Conservation (phyloP, 2,888 invertebrate genomes). For the Toxonevra muliebris region DNA sequence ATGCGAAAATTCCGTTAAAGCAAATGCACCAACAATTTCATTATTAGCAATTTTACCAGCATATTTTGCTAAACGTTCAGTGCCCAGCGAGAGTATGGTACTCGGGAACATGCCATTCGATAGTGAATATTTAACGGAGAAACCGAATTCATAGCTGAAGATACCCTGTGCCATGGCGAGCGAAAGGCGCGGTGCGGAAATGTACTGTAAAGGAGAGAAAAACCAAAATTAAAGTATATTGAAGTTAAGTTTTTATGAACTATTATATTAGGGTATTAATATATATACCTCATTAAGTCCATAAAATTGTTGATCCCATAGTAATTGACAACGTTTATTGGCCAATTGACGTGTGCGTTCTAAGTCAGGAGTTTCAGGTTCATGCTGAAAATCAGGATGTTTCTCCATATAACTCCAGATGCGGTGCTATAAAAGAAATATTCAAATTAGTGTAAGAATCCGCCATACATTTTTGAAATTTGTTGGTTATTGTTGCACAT, state of each 20-base stretch:
- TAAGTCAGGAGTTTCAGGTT: constrained; percentile 65
- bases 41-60: constrained; percentile 60
- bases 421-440: constrained; percentile 63
- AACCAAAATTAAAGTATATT: too few relatives aligned
- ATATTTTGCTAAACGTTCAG: constrained; percentile 70
- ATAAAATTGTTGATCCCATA: constrained; percentile 72
- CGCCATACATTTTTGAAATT: too few relatives aligned
- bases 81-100: constrained; percentile 73
- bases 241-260: not conserved
- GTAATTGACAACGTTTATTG: constrained; percentile 71
- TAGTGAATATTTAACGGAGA: constrained; percentile 74
- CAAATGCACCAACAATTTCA: constrained; percentile 77
- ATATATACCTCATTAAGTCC: constrained; percentile 50
- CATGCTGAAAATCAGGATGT: constrained; percentile 70
- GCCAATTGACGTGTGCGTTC: constrained; percentile 70
- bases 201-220: constrained; percentile 62
- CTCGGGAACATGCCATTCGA: constrained; percentile 75
- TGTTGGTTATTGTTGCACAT: too few relatives aligned
- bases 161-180: constrained; percentile 68
- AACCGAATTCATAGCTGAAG: constrained; percentile 69
- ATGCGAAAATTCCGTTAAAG: constrained; percentile 89
- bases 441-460: too few relatives aligned
- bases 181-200: constrained; percentile 66
- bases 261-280: not conserved
- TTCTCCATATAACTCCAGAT: constrained; percentile 70